Evolutionary conservation across 2,113 vertebrate species (phyloP).

Genomic region (Neodontobutis hainanensis): DNA sequence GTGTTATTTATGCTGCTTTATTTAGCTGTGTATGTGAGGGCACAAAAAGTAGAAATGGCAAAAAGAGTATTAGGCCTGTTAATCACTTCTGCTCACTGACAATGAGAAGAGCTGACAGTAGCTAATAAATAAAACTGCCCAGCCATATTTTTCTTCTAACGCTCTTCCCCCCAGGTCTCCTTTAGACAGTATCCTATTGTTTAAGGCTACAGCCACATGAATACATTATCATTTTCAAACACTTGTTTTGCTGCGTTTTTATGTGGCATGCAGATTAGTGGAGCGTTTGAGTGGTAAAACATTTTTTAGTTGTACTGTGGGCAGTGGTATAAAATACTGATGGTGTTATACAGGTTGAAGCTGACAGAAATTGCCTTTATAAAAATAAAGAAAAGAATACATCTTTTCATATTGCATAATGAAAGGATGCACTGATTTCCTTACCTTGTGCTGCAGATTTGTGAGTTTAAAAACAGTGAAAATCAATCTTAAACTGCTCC

Average conservation of each 20-base stretch:
- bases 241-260: background rate
- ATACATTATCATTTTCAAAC: background rate
- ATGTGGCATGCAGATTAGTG: background rate
- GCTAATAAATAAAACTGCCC: slow-evolving; percentile 51
- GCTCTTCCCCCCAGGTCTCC: slow-evolving; percentile 11
- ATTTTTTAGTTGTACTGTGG: background rate
- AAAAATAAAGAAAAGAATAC: no score
- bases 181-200: slow-evolving; percentile 8
- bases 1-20: slow-evolving; percentile 37
- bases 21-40: slow-evolving; percentile 35
- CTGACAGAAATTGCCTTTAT: no score
- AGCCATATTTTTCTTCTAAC: slow-evolving; percentile 51
- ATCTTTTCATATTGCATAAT: no score
- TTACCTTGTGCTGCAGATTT: no score
- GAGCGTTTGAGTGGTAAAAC: background rate
- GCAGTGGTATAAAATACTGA: background rate
- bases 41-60: slow-evolving; percentile 17
- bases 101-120: slow-evolving; percentile 48
- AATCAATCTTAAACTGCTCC: no score
- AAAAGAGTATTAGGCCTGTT: slow-evolving; percentile 29
- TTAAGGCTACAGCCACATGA: slow-evolving; percentile 19
- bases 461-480: no score
- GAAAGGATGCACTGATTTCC: no score
- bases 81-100: slow-evolving; percentile 39
- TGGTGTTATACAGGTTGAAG: no score